These are phyloP conservation scores for Papilio xuthus DNA, from an alignment of 1,140 invertebrate species.

Conservation along the genomic window DNA sequence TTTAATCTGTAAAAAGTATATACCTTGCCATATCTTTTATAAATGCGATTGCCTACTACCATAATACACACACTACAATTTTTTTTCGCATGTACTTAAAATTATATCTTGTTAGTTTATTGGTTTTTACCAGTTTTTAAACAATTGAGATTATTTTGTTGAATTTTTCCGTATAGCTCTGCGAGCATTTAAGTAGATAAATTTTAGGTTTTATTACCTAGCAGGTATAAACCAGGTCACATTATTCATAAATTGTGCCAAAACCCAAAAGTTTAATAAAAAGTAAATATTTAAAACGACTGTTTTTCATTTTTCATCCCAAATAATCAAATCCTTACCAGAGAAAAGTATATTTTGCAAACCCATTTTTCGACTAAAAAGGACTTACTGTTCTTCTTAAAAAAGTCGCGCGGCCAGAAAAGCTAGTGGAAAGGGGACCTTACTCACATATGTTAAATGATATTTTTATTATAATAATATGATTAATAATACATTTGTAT, in stretches of 20 bases:
- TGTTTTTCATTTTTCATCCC: constrained; percentile 66
- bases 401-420: neutral
- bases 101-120: constrained; percentile 46
- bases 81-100: constrained; percentile 48
- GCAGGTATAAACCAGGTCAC: constrained; percentile 75
- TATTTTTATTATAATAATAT: constrained; percentile 25
- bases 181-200: constrained; percentile 63
- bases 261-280: constrained; percentile 81
- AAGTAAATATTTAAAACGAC: constrained; percentile 73
- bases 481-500: constrained; percentile 28
- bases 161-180: constrained; percentile 49
- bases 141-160: constrained; percentile 65
- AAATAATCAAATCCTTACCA: neutral
- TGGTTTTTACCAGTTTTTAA: constrained; percentile 48
- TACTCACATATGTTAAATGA: neutral
- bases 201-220: constrained; percentile 75
- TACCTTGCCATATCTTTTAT: constrained; percentile 36
- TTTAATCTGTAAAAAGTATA: constrained; percentile 38
- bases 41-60: constrained; percentile 18
- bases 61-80: constrained; percentile 30
- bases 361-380: no score
- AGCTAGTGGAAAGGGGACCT: neutral
- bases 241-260: constrained; percentile 80
- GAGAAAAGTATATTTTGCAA: no score
- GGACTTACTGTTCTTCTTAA: no score